Base-by-base conservation (phyloP, 2,113 vertebrate species). In the Phalacrocorax carbo region DNA sequence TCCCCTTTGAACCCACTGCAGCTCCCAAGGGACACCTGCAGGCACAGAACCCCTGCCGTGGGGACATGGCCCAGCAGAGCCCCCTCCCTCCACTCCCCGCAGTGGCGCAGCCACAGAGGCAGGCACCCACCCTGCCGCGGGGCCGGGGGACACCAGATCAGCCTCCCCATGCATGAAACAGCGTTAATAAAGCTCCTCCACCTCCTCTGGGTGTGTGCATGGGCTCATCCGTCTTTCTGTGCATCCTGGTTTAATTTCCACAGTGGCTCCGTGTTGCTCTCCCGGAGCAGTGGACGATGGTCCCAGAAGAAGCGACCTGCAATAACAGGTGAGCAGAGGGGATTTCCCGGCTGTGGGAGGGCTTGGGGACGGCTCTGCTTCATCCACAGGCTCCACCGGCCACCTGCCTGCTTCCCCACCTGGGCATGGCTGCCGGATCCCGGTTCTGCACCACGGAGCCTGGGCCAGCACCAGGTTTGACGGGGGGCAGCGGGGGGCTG, bases 231-330 rank as follows among this genome's bases (percentile, higher is more conserved):
- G 58, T 64, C 92, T 54, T 42, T 34, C 57, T 54, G 69, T 15
- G 2, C 44, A 30, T 44, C 81, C 44, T 2, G 25, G 36, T 90
- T 61, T 84, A 18, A n/a, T 61, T 70, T 64, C 79, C 82, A 40
- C 64, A 1, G 44, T 27, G 38, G 71, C 12, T 62, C n/a, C 30
- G 0, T 2, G 1, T 8, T 11, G 6, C 46, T 15, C 2, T 21
- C 58, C 19, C 0, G 0, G 42, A 82, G 81, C 18, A 51, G 64
- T 27, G 1, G 1, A 1, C 1, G 84, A 13, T 40, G 85, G 30
- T 86, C 30, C 77, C 2, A 10, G 62, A 81, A 88, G 83, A 81
- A 77, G 62, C 5, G 4, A 38, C 49, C 4, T 7, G 14, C 46
- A 40, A 60, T 17, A 22, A 29, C 1, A 16, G 62, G 38, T 1